phyloP scores from a whole-genome alignment of 2,113 vertebrate species.

The Neodon shergylaensis region DNA sequence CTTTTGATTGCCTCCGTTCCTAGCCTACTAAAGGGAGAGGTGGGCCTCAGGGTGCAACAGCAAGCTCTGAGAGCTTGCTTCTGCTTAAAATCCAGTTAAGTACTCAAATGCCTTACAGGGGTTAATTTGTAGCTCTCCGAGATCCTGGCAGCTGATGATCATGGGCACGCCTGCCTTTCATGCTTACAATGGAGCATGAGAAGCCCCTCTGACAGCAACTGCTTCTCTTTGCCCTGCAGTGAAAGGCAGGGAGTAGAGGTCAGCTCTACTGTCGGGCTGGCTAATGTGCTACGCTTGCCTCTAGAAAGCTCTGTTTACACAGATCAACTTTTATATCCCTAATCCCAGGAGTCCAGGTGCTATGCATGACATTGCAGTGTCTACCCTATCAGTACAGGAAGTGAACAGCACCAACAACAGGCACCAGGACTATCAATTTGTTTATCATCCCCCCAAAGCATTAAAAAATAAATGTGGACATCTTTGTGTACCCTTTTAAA shows the following conservation, averaged over 20 bases:
- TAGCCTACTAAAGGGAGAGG: background rate
- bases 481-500: background rate
- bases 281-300: background rate
- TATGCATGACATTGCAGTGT: background rate
- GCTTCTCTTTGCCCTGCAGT: slow-evolving; percentile 8
- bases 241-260: background rate
- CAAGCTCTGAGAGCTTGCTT: background rate
- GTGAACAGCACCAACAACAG: slow-evolving; percentile 15
- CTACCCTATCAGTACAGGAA: background rate
- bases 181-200: background rate
- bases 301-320: slow-evolving; percentile 49
- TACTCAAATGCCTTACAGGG: background rate
- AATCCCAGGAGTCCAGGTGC: background rate
- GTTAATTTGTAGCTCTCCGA: background rate
- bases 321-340: slow-evolving; percentile 42
- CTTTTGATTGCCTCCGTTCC: background rate
- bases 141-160: background rate
- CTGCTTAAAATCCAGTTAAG: slow-evolving; percentile 7
- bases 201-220: background rate
- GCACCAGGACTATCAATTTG: background rate
- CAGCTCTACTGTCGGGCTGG: background rate
- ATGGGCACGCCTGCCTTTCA: background rate
- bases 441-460: background rate
- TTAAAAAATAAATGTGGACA: background rate
- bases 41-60: background rate